Evolutionary conservation across 2,797 vertebrate species (phyloP), one percentile per base, ranked within the genome.

Genomic region (Sphenodon punctatus): DNA sequence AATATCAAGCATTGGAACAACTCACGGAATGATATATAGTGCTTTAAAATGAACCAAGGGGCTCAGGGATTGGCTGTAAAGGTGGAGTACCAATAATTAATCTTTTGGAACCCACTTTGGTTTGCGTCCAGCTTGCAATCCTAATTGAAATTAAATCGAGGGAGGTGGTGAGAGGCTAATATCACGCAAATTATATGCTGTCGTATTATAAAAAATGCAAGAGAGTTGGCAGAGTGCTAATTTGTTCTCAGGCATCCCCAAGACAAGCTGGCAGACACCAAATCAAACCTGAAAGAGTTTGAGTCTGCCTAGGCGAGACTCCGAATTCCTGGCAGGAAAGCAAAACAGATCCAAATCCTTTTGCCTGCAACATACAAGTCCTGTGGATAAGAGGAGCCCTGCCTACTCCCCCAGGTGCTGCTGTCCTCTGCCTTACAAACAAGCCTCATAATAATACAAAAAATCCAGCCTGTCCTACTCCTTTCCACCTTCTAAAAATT

Each of bases 371-470:
- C 72, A 67, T 90, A 82, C 66, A 85, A 90, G 89, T 89, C 76
- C 56, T 53, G 23, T 86, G 86, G 86, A 92, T 92, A 92, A 93
- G 89, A 85, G 77, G 76, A 94, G 79, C 49, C 85, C 87, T 92
- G 91, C 86, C 84, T 94, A 66, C 85, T 84, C 90, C 89, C 85
- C 86, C 76, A 77, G 78, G 91, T 91, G 66, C 82, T 84, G 79
- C 67, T 91, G 69, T 79, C 36, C 55, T 32, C 79, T 82, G 79
- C 74, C 67, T 84, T 88, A 92, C 85, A 82, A 82, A 86, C 63
- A 68, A 85, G 88, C 78, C 85, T 89, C 6, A 32, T 56, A 56
- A 81, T 55, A 84, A 86, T 86, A 49, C 49, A 89, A 90, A 93
- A 86, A 91, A 53, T 91, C 85, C 55, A 75, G 81, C 55, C 61